phyloP scores from a whole-genome alignment of 2,797 vertebrate species.

The Furcifer pardalis region DNA sequence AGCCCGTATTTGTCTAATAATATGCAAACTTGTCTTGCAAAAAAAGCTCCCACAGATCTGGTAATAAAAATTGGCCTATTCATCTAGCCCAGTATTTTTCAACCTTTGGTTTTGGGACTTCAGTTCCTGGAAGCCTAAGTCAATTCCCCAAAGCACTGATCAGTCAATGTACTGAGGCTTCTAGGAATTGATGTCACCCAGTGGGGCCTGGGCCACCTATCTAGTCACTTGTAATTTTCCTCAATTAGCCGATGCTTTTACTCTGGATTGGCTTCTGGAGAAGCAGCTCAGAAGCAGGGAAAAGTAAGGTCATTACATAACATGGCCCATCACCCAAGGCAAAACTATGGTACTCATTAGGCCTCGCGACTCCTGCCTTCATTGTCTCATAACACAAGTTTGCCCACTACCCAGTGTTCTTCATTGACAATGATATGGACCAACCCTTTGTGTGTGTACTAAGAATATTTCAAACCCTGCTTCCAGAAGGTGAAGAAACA shows the following conservation, averaged over 20 bases:
- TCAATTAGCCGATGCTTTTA: too few species aligned
- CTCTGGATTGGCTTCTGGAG: too few species aligned
- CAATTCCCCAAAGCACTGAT: too few species aligned
- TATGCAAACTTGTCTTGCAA: neutral
- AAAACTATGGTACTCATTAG: neutral
- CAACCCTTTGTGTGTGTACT: neutral
- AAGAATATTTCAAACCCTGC: neutral
- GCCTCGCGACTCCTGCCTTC: neutral
- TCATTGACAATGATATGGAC: too few species aligned
- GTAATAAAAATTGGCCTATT: neutral
- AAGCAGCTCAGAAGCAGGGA: too few species aligned
- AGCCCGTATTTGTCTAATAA: neutral
- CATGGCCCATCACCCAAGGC: neutral
- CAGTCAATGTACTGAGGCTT: too few species aligned
- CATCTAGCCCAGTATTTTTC: too few species aligned
- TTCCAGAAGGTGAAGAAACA: neutral
- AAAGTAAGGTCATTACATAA: neutral
- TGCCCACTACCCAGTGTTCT: neutral
- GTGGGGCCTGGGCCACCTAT: too few species aligned
- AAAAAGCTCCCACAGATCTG: neutral
- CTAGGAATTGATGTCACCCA: too few species aligned
- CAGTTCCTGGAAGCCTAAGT: too few species aligned
- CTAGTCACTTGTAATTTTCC: too few species aligned
- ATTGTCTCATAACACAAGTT: neutral
- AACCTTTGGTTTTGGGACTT: too few species aligned